Conservation (phyloP, 2,797 vertebrate genomes). For the Rhinichthys osculus region DNA sequence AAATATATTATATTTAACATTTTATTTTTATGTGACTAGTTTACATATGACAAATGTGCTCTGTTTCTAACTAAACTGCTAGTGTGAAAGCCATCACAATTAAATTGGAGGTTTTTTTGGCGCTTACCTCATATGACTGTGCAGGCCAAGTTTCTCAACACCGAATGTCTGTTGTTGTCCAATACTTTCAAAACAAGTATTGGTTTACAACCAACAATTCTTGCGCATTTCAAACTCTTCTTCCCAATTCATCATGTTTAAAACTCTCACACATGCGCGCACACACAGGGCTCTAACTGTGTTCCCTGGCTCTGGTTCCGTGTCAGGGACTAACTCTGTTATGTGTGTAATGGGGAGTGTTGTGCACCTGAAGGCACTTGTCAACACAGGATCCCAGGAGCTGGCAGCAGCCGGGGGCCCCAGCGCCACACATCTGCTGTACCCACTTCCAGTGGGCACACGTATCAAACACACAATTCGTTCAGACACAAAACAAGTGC, state of each 20-base stretch:
- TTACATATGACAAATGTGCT: background rate
- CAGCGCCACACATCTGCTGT: conserved; percentile 62
- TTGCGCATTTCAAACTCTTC: background rate
- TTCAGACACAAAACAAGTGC: conserved; percentile 17
- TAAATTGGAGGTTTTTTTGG: background rate
- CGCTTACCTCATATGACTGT: background rate
- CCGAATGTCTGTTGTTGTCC: background rate
- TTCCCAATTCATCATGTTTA: background rate
- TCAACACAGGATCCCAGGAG: conserved; percentile 76
- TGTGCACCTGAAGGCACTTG: conserved; percentile 80
- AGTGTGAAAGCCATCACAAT: background rate
- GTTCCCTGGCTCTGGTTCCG: conserved; percentile 50
- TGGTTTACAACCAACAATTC: too few species aligned
- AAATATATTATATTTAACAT: background rate
- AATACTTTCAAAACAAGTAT: background rate
- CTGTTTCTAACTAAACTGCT: background rate
- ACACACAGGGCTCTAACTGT: conserved; percentile 47
- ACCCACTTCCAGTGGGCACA: conserved; percentile 58
- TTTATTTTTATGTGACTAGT: background rate
- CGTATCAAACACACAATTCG: conserved; percentile 49
- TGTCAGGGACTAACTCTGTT: conserved; percentile 70
- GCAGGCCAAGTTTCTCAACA: background rate
- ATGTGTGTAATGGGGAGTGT: conserved; percentile 78
- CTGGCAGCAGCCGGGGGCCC: conserved; percentile 73
- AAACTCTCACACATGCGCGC: conserved; percentile 12